These are phyloP conservation scores for Mustela lutreola DNA, from an alignment of 2,113 vertebrate species.

Conservation along the genomic window DNA sequence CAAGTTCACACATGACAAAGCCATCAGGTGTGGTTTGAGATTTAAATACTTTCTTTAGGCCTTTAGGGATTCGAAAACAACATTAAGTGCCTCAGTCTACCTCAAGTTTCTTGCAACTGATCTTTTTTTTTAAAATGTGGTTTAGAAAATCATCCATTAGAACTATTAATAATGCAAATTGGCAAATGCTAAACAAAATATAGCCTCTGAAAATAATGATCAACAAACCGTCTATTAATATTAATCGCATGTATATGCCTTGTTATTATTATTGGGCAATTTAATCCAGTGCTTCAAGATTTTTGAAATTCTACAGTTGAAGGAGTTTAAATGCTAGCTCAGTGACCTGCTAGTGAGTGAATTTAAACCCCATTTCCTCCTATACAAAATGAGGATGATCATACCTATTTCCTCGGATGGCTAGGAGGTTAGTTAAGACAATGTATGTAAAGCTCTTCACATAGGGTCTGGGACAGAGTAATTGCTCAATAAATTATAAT, in stretches of 20 bases:
- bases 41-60: slow-evolving; percentile 6
- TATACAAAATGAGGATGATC: neutral
- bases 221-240: neutral
- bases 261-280: neutral
- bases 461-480: neutral
- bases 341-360: neutral
- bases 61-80: neutral
- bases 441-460: neutral
- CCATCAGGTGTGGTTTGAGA: neutral
- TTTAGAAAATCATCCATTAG: neutral
- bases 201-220: slow-evolving; percentile 31
- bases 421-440: neutral
- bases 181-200: neutral
- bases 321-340: neutral
- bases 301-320: neutral
- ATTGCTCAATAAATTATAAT: neutral
- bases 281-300: neutral
- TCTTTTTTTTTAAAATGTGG: neutral
- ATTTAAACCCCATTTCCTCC: neutral
- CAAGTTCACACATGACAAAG: neutral
- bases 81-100: neutral
- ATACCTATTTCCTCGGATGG: neutral
- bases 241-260: neutral
- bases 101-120: neutral
- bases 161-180: neutral